Evolutionary conservation across 2,888 invertebrate genomes (phyloP), one percentile per base, ranked within the genome.

Genomic region (Laspeyria flexula): DNA sequence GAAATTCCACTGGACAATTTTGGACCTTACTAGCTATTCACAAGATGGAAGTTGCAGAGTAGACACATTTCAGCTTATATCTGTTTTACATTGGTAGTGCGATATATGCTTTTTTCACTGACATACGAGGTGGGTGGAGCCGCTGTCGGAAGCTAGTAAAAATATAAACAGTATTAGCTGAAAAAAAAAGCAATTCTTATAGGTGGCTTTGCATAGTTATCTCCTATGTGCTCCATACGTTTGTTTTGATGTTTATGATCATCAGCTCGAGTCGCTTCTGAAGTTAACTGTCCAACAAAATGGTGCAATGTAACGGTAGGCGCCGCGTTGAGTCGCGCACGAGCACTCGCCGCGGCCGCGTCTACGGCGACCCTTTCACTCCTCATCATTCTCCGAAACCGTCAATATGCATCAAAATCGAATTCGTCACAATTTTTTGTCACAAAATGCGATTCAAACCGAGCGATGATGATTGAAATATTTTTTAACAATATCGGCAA

Each of bases 281-380:
- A 72, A 67, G 70, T 68, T 83, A 85, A 84, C 84, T 81, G 84
- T 83, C 77, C 75, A 63, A 60, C 60, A 72, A 85, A 86, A 74
- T 86, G 81, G 83, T 85, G 83, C 83, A 85, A 77, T 55, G 52
- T 87, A 87, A 87, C 86, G 86, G 85, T 85, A 77, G 83, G 73
- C 68, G 71, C 69, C 73, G 73, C 73, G 73, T 66, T 54, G 66
- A 68, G 84, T 75, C 77, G 79, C 85, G 86, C 85, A 83, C 84
- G 85, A 85, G 66, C 77, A 73, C 61, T 58, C 55, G 44, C 56
- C 38, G 56, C 43, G 45, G 56, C 55, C 54, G 55, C 47, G 56
- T 48, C 55, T 56, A 58, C 48, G 57, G 61, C 63, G 58, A 61
- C 71, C 68, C 68, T 62, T 65, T 65, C 62, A 65, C 60, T 69